phyloP scores from a whole-genome alignment of 2,797 vertebrate species.

The Myotis planiceps region DNA sequence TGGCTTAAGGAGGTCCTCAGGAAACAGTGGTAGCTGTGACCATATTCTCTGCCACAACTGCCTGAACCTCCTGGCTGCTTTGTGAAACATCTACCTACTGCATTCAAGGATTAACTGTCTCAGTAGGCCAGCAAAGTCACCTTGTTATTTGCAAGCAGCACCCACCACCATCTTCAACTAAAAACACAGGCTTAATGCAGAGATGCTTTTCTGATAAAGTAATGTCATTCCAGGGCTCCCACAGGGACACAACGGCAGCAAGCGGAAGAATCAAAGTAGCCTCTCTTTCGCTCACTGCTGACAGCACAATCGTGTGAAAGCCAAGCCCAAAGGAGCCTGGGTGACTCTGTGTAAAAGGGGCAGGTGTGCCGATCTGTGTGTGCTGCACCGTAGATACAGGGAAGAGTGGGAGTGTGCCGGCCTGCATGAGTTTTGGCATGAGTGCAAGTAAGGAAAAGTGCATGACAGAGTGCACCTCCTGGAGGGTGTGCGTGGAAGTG shows the following conservation, averaged over 20 bases:
- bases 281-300: background rate
- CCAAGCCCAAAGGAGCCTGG: background rate
- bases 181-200: background rate
- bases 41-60: background rate
- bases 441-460: background rate
- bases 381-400: background rate
- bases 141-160: background rate
- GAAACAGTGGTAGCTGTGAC: background rate
- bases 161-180: background rate
- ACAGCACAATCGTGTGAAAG: background rate
- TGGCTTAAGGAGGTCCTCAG: background rate
- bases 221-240: background rate
- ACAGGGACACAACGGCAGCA: background rate
- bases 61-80: background rate
- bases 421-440: background rate
- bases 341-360: background rate
- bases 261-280: background rate
- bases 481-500: fast-evolving
- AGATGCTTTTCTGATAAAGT: background rate
- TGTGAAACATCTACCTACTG: background rate
- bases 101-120: background rate
- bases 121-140: background rate
- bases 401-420: background rate
- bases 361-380: background rate
- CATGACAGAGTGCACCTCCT: background rate